These are phyloP conservation scores for Parapsyche elsis DNA, from an alignment of 1,140 invertebrate genomes.

Conservation along the genomic window DNA sequence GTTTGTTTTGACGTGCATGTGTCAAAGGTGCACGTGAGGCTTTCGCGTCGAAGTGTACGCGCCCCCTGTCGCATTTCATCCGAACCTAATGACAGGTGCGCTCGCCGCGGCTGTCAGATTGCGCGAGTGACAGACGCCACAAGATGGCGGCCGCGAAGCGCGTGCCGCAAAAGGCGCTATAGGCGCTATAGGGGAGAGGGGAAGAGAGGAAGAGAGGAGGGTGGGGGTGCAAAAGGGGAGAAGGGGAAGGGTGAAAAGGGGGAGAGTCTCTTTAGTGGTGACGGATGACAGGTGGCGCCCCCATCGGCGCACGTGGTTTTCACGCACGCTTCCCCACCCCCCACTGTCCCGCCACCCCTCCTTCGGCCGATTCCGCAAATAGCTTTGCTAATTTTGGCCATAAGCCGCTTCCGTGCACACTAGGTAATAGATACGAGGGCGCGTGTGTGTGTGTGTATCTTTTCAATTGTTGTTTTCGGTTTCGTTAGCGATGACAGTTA, in stretches of 20 bases:
- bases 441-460: background rate
- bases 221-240: too few species aligned
- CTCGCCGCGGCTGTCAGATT: background rate
- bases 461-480: too few species aligned
- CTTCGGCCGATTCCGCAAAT: background rate
- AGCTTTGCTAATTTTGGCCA: slow-evolving; percentile 25
- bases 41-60: background rate
- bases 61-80: background rate
- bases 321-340: background rate
- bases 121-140: slow-evolving; percentile 27
- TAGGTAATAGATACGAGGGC: background rate
- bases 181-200: background rate
- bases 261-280: too few species aligned
- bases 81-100: background rate
- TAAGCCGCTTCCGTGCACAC: slow-evolving; percentile 13
- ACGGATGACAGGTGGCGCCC: background rate
- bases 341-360: background rate
- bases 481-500: too few species aligned
- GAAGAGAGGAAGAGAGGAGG: background rate
- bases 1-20: background rate
- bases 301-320: background rate
- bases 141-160: slow-evolving; percentile 16
- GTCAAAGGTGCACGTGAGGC: background rate
- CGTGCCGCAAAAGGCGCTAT: background rate
- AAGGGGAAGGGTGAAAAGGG: too few species aligned